Evolutionary conservation across 2,888 invertebrate species (phyloP), one percentile per base, ranked within the genome.

Genomic region (Callinectes sapidus): DNA sequence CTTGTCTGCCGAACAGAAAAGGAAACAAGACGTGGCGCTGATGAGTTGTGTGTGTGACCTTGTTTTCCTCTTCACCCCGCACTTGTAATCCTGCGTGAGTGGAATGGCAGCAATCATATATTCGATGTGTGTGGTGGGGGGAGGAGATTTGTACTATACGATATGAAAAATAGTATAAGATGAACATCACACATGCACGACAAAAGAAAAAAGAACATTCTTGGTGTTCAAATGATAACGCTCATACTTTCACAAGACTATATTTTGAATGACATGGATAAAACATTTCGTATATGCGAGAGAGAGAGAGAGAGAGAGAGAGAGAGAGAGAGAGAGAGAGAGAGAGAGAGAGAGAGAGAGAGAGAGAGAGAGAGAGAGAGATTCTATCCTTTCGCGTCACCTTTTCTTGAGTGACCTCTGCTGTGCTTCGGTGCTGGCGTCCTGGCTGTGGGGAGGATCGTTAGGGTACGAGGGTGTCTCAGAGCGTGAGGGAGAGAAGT

Each of bases 291-390:
- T n/a, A 71, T 71, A n/a, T 28, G 2, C 16, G 10, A 54, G 87
- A 87, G 87, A 87, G 87, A 23, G 87, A 23, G 48, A 87, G 48
- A 87, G 87, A 87, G 48, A 48, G 48, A 48, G 48, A 48, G 48
- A 48, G 48, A 48, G 48, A 48, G 48, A 48, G 48, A 48, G 48
- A 48, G 48, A 48, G 48, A 48, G 48, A 48, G 48, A 48, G 48
- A 48, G 48, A 48, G 48, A 48, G 48, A 48, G 48, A 48, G 48
- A 48, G 48, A 48, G 8, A 48, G 6, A 28, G 66, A 71, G 23
- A 71, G 66, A 71, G 8, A 14, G 42, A 42, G 42, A 42, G 42
- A 42, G 42, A 42, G 42, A 42, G 42, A 42, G 42, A 42, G 6
- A 2, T 42, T 54, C 66, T 81, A 35, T 35, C 81, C 32, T 16